These are phyloP conservation scores for Calephelis perditalis DNA, from an alignment of 2,888 invertebrate species.

Conservation along the genomic window DNA sequence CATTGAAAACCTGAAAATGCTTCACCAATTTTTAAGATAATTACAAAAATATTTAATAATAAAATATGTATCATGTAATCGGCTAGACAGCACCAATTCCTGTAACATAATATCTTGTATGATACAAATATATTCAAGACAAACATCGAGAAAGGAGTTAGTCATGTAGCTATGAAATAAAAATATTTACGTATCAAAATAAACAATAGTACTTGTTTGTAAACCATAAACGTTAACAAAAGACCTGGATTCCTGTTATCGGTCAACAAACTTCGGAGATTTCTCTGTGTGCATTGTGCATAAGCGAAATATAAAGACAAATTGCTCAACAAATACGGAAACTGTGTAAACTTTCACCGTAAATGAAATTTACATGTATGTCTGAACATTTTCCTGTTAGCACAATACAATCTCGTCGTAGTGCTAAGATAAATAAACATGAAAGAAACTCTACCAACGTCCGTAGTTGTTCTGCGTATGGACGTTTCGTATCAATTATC, in stretches of 20 bases:
- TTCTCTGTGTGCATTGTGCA: not conserved
- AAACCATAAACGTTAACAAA: slow-evolving; percentile 3
- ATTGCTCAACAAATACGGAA: not conserved
- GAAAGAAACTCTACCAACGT: too few relatives aligned
- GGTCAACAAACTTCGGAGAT: slow-evolving; percentile 20
- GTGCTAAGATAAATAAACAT: not conserved
- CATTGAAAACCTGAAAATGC: too few relatives aligned
- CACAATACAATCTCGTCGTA: not conserved
- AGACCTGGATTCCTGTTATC: slow-evolving; percentile 20
- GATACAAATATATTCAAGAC: too few relatives aligned
- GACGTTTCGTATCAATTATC: too few relatives aligned
- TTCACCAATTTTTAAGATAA: too few relatives aligned
- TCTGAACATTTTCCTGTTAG: not conserved
- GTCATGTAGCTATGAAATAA: too few relatives aligned
- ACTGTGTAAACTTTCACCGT: slow-evolving; percentile 18
- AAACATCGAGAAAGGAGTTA: too few relatives aligned
- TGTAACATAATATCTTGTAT: too few relatives aligned
- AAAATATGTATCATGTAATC: too few relatives aligned
- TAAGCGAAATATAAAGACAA: not conserved
- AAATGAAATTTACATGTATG: slow-evolving; percentile 13
- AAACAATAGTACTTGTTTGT: slow-evolving; percentile 1
- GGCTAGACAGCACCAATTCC: too few relatives aligned
- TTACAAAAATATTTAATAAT: too few relatives aligned
- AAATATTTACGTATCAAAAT: not conserved
- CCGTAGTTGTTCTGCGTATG: too few relatives aligned